Percentiles rank a stretch among this genome's conserved stretches.
phyloP scores from a whole-genome alignment of 2,888 invertebrate species.

The Acanthosepion lycidas region DNA sequence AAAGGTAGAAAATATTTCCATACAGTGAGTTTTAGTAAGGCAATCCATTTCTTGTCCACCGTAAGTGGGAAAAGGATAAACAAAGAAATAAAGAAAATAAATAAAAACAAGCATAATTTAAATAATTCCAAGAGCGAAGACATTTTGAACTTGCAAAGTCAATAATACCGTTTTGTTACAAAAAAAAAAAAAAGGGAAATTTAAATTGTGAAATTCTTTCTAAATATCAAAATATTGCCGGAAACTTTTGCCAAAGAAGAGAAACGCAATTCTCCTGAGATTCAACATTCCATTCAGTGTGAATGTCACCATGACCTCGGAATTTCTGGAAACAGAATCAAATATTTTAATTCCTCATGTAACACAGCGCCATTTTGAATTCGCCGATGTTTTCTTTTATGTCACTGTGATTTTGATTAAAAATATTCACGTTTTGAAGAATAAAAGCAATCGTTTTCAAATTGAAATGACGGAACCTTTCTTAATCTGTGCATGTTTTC shows the following conservation, averaged over 20 bases:
- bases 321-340: neutral
- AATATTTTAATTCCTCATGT: slow-evolving; percentile 2
- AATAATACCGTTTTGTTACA: no score
- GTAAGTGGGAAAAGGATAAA: no score
- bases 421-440: neutral
- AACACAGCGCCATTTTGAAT: neutral
- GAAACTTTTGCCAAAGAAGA: neutral
- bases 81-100: no score
- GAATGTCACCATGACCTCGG: neutral
- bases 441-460: neutral
- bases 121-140: no score
- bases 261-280: neutral
- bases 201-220: neutral
- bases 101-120: no score
- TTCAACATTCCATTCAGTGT: neutral
- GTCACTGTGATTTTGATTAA: neutral
- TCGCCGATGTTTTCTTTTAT: neutral
- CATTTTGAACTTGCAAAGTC: no score
- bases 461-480: neutral
- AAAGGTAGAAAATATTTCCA: no score
- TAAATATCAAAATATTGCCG: neutral
- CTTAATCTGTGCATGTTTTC: neutral
- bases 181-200: neutral
- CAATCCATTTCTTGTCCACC: no score
- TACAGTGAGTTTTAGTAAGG: no score